Evolutionary conservation across 2,113 vertebrate genomes (phyloP).

Genomic region (Enhydra lutris): DNA sequence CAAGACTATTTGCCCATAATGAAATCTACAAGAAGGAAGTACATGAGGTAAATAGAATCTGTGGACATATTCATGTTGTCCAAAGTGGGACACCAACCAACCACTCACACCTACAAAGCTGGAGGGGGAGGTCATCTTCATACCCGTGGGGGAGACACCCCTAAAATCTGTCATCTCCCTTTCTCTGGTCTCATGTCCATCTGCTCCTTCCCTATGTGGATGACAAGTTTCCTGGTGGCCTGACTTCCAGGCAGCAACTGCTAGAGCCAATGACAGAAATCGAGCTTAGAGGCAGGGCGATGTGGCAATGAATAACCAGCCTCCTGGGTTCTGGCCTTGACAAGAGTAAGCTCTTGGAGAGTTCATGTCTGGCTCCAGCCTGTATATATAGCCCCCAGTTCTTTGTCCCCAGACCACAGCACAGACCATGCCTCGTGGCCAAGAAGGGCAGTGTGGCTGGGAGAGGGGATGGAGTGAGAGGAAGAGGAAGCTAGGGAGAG

Average conservation of each 20-base stretch:
- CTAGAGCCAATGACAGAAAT: not conserved
- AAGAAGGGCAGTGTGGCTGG: not conserved
- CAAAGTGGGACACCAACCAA: not conserved
- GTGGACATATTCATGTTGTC: not conserved
- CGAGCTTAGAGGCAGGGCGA: not conserved
- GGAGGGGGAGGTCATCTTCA: not conserved
- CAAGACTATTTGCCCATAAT: not conserved
- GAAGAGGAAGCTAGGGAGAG: not conserved
- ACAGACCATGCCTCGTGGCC: not conserved
- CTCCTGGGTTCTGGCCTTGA: not conserved
- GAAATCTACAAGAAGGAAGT: not conserved
- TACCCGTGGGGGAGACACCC: not conserved
- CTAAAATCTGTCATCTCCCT: not conserved
- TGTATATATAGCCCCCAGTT: not conserved
- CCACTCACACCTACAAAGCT: not conserved
- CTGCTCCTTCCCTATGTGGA: not conserved
- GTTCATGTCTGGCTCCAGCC: not conserved
- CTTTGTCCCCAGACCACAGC: not conserved
- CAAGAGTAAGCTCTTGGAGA: not conserved
- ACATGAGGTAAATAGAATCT: not conserved
- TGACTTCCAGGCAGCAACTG: not conserved
- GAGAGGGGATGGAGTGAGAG: not conserved
- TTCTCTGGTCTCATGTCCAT: not conserved
- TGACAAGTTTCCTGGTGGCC: not conserved
- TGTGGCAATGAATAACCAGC: not conserved